phyloP scores from a whole-genome alignment of 2,113 vertebrate genomes.

The Azemiops feae region DNA sequence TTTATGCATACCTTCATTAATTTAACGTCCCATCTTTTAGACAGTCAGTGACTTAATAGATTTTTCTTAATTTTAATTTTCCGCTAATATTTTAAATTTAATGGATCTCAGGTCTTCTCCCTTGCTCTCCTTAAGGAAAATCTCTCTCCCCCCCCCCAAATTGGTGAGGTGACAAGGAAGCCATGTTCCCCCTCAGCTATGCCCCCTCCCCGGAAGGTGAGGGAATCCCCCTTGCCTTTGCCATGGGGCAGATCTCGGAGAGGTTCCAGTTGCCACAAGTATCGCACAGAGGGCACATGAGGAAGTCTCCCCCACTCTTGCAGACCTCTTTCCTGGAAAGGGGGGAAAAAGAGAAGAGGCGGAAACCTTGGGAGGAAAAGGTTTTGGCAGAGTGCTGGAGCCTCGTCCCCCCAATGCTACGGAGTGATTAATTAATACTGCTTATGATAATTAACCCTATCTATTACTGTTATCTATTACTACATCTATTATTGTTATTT shows the following conservation, averaged over 20 bases:
- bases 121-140: not conserved
- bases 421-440: no score
- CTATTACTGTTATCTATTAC: no score
- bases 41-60: no score
- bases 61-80: no score
- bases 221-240: constrained; percentile 64
- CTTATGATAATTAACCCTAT: no score
- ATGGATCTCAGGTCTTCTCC: not conserved
- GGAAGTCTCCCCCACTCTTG: constrained; percentile 64
- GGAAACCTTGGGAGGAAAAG: not conserved
- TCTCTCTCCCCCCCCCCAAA: not conserved
- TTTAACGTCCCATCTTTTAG: no score
- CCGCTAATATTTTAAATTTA: no score
- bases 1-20: no score
- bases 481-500: no score
- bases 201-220: not conserved
- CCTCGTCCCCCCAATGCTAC: no score
- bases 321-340: constrained; percentile 75
- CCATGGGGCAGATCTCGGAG: constrained; percentile 81
- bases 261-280: constrained; percentile 77
- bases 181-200: not conserved
- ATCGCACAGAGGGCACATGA: constrained; percentile 78
- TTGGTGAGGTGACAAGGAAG: not conserved
- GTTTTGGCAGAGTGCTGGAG: no score
- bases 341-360: not conserved